Base-by-base conservation (phyloP, 1,140 invertebrate genomes). In the Trissolcus basalis region DNA sequence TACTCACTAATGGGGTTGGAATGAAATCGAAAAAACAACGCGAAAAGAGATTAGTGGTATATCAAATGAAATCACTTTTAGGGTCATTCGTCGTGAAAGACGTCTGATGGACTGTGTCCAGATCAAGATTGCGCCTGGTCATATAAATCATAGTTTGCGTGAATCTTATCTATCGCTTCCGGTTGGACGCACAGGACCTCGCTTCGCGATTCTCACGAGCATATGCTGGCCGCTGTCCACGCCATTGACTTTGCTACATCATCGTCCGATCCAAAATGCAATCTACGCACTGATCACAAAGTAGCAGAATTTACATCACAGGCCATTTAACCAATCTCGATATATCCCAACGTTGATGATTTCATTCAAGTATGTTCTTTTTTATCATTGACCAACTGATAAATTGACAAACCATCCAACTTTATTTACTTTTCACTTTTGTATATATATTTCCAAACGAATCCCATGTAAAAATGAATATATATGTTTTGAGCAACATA, bases 211-310 rank as follows among this genome's bases (percentile, higher is more conserved):
- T 39, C 36, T 27, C 16, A 78, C 76, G 81, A 84, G 83, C 87
- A 89, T 89, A 89, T 89, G 87, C 85, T 82, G 87, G 73, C 87
- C 87, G 86, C 83, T 88, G 87, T 89, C 87, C 87, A 88, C 85
- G 83, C 87, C 87, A 89, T 89, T 89, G 87, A 87, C 86, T 82
- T 77, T 74, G 83, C 78, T 72, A 73, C 55, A 77, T 78, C 76
- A 81, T 80, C 72, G 74, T 80, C 70, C 78, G 53, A 77, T 73
- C 56, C 74, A 36, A 33, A 27, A 67, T 47, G 70, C 73, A 60
- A 61, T 53, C 51, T 53, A 64, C 41, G 51, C 36, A 51, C 48
- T 51, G 67, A 64, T 78, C 59, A 63, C 55, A 60, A 59, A 69
- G 36, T 69, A 39, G 49, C 27, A 32, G 69, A 64, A 65, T 65